Base-by-base conservation (phyloP, 37 sponge, comb jelly and placozoan genomes). In the Cliona cf. orientalis region DNA sequence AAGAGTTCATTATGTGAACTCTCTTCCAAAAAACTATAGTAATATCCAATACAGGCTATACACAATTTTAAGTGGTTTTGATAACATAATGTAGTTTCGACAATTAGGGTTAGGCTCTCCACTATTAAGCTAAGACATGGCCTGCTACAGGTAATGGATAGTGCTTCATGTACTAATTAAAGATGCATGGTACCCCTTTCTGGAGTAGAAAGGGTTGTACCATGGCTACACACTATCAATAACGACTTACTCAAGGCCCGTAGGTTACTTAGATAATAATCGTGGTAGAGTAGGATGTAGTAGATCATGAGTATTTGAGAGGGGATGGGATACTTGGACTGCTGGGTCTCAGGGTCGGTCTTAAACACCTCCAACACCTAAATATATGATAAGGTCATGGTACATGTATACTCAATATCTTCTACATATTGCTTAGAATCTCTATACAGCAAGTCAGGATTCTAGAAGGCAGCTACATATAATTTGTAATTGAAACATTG, bases 261-360 rank as follows among this genome's bases (percentile, higher is more conserved):
- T 45, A 90, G 66, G 69, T 90, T 86, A 25, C 58, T 40, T 61
- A 87, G 76, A 80, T 66, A 90, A 58, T 66, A 75, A 69, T 93
- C 84, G 37, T 93, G 94, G 55, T 93, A 90, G 42, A 86, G 79
- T 14, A 93, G 78, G 34, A 90, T 58, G 41, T 93, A 93, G 69
- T 89, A 90, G 17, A 93, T 42, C 39, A 90, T 80, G 31, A 93
- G 74, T 34, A 90, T 58, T 56, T 90, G 87, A 9, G 87, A 58
- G 40, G 80, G 72, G 11, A 75, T 34, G 25, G 92, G 35, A 74
- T 35, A 75, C 26, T 41, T 58, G 36, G 44, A 31, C 60, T 36
- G 4, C 5, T 19, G n/a, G 14, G 58, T 65, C 32, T 55, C 79
- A 14, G 56, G 67, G 29, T 66, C 69, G 2, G 57, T 22, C 43